These are phyloP conservation scores for Distichodus sexfasciatus DNA, from an alignment of 2,797 vertebrate species.

Conservation along the genomic window DNA sequence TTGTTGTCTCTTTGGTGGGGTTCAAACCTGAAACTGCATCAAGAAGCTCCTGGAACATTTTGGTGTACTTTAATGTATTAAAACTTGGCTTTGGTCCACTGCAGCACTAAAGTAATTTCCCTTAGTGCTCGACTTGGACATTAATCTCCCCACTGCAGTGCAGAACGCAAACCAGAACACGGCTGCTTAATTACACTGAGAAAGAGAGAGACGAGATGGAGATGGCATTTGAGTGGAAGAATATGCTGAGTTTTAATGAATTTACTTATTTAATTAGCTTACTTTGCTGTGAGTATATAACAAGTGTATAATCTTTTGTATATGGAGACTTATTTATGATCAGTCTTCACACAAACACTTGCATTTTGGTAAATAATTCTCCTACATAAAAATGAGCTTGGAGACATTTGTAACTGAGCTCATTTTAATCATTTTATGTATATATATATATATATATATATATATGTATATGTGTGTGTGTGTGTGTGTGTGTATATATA, in stretches of 20 bases:
- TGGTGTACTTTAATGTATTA: slow-evolving; percentile 11
- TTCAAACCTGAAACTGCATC: too few species aligned
- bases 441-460: too few species aligned
- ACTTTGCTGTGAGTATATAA: not conserved
- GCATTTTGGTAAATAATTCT: not conserved
- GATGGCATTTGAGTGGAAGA: not conserved
- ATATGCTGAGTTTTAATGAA: not conserved
- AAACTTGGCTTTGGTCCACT: slow-evolving; percentile 1
- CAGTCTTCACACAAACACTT: too few species aligned
- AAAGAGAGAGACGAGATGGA: not conserved
- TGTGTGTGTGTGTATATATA: too few species aligned
- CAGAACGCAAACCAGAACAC: slow-evolving; percentile 8
- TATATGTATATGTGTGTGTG: too few species aligned
- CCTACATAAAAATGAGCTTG: not conserved
- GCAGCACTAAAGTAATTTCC: slow-evolving; percentile 29
- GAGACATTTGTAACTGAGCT: too few species aligned
- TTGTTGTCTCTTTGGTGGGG: not conserved
- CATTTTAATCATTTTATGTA: too few species aligned
- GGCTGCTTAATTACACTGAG: slow-evolving; percentile 29
- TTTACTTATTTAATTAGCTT: not conserved
- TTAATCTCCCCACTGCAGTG: slow-evolving; percentile 38
- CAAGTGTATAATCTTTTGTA: not conserved
- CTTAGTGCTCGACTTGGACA: slow-evolving; percentile 34
- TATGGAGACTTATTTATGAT: too few species aligned
- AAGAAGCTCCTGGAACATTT: too few species aligned